Conservation (phyloP, 2,888 invertebrate genomes). For the Megalurothrips usitatus region DNA sequence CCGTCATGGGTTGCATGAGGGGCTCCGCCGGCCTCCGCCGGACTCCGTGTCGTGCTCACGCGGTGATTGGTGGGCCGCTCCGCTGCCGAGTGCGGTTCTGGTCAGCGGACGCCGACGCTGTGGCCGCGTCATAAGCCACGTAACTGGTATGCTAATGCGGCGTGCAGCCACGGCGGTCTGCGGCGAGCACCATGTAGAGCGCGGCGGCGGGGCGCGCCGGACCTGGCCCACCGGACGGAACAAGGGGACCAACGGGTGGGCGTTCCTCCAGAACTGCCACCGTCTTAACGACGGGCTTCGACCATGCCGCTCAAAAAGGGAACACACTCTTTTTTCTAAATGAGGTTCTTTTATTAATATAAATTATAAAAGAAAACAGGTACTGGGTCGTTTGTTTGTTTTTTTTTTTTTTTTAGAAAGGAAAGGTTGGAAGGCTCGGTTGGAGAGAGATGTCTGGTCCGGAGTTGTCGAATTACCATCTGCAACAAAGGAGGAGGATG, state of each 20-base stretch:
- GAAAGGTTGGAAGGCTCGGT: neutral
- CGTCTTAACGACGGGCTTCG: no score
- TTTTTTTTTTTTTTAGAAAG: no score
- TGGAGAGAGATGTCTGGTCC: neutral
- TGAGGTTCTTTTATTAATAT: neutral
- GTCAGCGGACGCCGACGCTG: no score
- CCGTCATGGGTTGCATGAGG: no score
- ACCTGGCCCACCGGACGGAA: neutral
- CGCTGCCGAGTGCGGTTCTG: no score
- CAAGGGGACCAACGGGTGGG: no score
- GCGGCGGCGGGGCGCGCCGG: neutral
- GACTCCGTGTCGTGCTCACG: no score
- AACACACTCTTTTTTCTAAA: neutral
- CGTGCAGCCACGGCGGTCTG: neutral
- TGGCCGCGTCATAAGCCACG: no score
- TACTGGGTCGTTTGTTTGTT: neutral
- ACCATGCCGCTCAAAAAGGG: neutral
- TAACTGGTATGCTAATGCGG: no score
- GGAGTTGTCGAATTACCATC: neutral
- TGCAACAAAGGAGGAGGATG: neutral
- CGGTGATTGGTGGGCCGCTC: no score
- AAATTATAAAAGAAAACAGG: conserved; percentile 23
- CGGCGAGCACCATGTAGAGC: neutral
- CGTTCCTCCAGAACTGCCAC: no score
- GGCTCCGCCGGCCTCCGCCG: no score